Percentiles rank a stretch among this genome's conserved stretches.
phyloP scores from a whole-genome alignment of 2,797 vertebrate species.

The Sebastes steindachneri region DNA sequence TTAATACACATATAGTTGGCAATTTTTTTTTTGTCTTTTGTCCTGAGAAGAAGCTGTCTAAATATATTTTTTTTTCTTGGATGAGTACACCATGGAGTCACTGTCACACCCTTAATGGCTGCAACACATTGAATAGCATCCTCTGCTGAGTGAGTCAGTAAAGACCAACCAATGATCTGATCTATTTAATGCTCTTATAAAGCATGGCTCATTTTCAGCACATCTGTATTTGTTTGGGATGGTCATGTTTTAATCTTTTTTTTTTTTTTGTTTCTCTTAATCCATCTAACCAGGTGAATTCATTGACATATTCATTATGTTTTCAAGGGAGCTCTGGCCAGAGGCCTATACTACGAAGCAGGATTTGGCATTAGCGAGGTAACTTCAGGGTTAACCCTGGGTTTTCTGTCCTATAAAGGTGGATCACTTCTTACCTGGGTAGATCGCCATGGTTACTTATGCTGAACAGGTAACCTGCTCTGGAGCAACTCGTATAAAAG shows the following conservation, averaged over 20 bases:
- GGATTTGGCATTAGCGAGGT: no score
- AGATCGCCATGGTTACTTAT: no score
- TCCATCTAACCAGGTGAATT: not conserved
- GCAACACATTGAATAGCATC: conserved; percentile 14
- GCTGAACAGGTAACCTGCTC: no score
- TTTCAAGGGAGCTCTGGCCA: not conserved
- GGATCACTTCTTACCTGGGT: no score
- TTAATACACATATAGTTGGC: not conserved
- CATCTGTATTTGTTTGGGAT: not conserved
- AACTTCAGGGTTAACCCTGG: no score
- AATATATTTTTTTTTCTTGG: not conserved
- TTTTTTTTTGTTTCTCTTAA: not conserved
- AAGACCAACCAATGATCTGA: conserved; percentile 4
- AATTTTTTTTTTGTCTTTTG: not conserved
- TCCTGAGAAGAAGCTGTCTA: not conserved
- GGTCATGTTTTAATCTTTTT: not conserved
- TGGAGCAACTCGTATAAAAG: no score
- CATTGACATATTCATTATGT: no score
- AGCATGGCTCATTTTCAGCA: not conserved
- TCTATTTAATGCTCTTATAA: conserved; percentile 3
- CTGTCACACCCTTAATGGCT: conserved; percentile 16
- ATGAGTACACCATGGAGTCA: conserved; percentile 8
- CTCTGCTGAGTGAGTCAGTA: conserved; percentile 3
- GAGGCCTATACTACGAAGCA: no score
- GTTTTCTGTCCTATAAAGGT: no score